Conservation (phyloP, 2,888 invertebrate species). For the Teleogryllus oceanicus region DNA sequence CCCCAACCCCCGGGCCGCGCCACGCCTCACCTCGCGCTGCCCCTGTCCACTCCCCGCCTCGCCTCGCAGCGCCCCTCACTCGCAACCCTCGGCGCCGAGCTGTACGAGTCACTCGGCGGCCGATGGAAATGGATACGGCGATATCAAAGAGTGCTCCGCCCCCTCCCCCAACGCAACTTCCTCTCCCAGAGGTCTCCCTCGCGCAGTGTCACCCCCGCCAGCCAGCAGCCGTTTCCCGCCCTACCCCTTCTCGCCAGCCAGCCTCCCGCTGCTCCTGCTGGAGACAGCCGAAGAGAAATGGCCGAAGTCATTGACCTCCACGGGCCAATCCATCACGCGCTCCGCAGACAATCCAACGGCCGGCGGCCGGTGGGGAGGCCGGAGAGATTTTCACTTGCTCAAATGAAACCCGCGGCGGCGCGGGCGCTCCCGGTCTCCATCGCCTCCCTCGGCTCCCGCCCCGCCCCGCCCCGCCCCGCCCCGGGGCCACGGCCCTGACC, state of each 20-base stretch:
- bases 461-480: too few species aligned
- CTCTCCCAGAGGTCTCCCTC: not conserved
- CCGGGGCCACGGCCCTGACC: conserved; percentile 24
- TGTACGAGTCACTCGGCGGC: not conserved
- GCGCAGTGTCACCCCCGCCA: conserved; percentile 12
- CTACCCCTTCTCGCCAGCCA: not conserved
- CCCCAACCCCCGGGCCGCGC: too few species aligned
- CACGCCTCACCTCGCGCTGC: too few species aligned
- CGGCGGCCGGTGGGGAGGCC: not conserved
- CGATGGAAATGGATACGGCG: conserved; percentile 28
- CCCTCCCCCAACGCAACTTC: conserved; percentile 11
- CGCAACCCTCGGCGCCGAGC: not conserved
- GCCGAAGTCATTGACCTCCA: conserved; percentile 60
- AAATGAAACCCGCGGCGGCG: conserved; percentile 28
- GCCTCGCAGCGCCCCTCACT: not conserved
- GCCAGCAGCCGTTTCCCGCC: not conserved
- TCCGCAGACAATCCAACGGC: conserved; percentile 23
- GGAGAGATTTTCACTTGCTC: conserved; percentile 30
- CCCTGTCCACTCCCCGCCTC: too few species aligned
- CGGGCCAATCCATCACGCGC: conserved; percentile 54
- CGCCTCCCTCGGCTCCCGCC: not conserved
- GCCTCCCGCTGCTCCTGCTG: conserved; percentile 26
- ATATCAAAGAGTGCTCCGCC: conserved; percentile 30
- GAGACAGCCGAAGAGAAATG: conserved; percentile 49
- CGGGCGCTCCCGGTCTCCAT: not conserved